A percentile compares a stretch with the other conserved stretches of the same genome.
Evolutionary conservation across 2,888 invertebrate species (phyloP).

Genomic region (Macrosoma leucophasiata): DNA sequence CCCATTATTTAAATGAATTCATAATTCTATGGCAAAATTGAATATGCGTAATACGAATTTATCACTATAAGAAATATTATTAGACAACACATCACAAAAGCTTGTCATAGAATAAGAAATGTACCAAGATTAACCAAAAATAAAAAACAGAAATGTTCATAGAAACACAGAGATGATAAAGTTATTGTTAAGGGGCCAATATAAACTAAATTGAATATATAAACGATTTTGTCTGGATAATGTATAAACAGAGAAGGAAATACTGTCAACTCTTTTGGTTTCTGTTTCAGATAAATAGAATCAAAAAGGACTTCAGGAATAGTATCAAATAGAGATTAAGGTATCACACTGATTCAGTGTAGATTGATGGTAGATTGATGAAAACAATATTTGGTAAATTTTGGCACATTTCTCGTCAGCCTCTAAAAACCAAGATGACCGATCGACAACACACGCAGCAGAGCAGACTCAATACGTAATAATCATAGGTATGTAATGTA

Average conservation of each 20-base stretch:
- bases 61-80: slow-evolving; percentile 48
- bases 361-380: slow-evolving; percentile 6
- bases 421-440: slow-evolving; percentile 62
- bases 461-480: slow-evolving; percentile 69
- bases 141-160: too few species aligned
- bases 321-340: too few species aligned
- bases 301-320: too few species aligned
- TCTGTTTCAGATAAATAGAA: too few species aligned
- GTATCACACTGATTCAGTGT: slow-evolving; percentile 8
- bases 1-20: slow-evolving; percentile 32
- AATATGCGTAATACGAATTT: slow-evolving; percentile 35
- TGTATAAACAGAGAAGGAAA: too few species aligned
- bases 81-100: slow-evolving; percentile 73
- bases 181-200: too few species aligned
- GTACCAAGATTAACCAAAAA: too few species aligned
- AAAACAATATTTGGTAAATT: slow-evolving; percentile 17
- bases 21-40: slow-evolving; percentile 34
- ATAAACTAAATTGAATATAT: too few species aligned
- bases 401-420: slow-evolving; percentile 66
- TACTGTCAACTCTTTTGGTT: too few species aligned
- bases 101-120: slow-evolving; percentile 57
- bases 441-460: slow-evolving; percentile 72
- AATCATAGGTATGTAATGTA: slow-evolving; percentile 56
- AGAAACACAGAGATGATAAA: too few species aligned
- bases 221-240: too few species aligned